phyloP scores from a whole-genome alignment of 2,888 invertebrate species.

The Drosophila melanocephala region DNA sequence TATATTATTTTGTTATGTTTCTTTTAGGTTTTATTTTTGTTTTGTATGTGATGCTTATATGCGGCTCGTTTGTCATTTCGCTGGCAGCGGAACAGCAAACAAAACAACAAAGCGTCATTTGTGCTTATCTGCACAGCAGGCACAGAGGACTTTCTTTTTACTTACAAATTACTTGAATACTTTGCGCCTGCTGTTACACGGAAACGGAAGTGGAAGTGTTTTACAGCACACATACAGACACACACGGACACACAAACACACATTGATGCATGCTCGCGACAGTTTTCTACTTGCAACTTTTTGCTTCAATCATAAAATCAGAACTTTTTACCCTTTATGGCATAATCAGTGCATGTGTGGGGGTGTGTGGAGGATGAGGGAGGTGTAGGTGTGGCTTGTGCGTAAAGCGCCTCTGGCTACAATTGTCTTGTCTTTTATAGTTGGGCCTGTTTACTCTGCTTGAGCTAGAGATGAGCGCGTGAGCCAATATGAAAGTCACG shows the following conservation, averaged over 20 bases:
- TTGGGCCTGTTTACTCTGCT: conserved; percentile 47
- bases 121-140: conserved; percentile 74
- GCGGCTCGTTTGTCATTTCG: conserved; percentile 64
- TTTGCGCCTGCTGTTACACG: conserved; percentile 71
- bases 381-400: conserved; percentile 1
- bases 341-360: conserved; percentile 68
- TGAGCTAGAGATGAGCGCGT: conserved; percentile 44
- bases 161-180: conserved; percentile 79
- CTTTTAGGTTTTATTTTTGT: conserved; percentile 2
- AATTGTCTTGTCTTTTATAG: conserved; percentile 78
- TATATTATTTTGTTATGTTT: conserved; percentile 34
- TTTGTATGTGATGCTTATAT: conserved; percentile 56
- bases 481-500: conserved; percentile 19
- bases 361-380: conserved; percentile 5
- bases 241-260: conserved; percentile 13
- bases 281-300: conserved; percentile 56
- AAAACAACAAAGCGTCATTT: conserved; percentile 51
- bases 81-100: conserved; percentile 43
- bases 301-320: conserved; percentile 78
- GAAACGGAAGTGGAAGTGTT: conserved; percentile 69
- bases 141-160: conserved; percentile 38
- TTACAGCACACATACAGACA: conserved; percentile 55
- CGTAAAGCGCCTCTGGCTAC: conserved; percentile 63
- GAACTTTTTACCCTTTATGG: conserved; percentile 78
- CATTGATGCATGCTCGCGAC: conserved; percentile 17